Base-by-base conservation (phyloP, 2,113 vertebrate species). In the Hypomesus transpacificus region DNA sequence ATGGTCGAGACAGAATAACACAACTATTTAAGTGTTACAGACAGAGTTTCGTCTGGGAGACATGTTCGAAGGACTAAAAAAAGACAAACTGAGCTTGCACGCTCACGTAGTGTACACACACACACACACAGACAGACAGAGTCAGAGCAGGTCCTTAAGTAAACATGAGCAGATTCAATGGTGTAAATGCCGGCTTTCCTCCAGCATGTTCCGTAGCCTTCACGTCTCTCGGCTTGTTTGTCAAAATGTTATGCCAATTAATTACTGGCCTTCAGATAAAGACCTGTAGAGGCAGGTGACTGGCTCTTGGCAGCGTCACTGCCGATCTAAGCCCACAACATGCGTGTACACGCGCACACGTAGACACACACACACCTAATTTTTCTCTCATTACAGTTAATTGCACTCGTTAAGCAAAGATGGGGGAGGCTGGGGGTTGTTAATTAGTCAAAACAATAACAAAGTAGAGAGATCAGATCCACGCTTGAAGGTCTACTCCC, bases 361-460 rank as follows among this genome's bases (percentile, higher is more conserved):
- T 50, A 64, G 34, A 57, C 65, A 52, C 46, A 24, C n/a, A 24
- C 22, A 34, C 26, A n/a, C 4, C 54, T 14, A n/a, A n/a, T 57
- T 57, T 63, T 46, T 51, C 70, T 64, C 75, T 79, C 71, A 70
- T 68, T 57, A 78, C 56, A 71, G 71, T 58, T 67, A 78, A 81
- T 76, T 73, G 67, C 61, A 26, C 67, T 64, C 56, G 56, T 62
- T 75, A 66, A 75, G 78, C 66, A 46, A 46, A 6, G 39, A 6
- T 1, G 34, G 3, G 34, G 34, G 34, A 4, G 39, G 39, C n/a
- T n/a, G 68, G 56, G 67, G 65, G 66, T 60, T 70, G 74, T 73
- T 78, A 81, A 86, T 82, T 82, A 82, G 68, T 75, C 59, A 76
- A 78, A 78, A 78, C 67, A 80, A 78, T 68, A 78, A 68, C 76